These are phyloP conservation scores for Pyrocoelia pectoralis DNA, from an alignment of 2,888 invertebrate genomes.

Conservation along the genomic window DNA sequence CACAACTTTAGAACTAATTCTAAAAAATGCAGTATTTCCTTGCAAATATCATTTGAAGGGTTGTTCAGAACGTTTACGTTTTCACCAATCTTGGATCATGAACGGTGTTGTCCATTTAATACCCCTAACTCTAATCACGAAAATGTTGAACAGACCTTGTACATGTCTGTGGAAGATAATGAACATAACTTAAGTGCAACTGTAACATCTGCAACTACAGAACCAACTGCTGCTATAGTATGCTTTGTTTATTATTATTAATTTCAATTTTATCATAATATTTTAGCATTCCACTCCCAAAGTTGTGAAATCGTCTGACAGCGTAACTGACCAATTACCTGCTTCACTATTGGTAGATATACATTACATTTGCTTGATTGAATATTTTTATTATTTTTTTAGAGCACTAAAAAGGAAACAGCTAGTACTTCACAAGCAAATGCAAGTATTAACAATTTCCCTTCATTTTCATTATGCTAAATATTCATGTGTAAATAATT, in stretches of 20 bases:
- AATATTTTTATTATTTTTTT: too few relatives aligned
- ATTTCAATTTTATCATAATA: too few relatives aligned
- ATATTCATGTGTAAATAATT: neutral
- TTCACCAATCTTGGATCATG: neutral
- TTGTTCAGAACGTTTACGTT: neutral
- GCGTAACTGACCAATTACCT: neutral
- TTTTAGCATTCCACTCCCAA: neutral
- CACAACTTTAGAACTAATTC: neutral
- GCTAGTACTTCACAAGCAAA: neutral
- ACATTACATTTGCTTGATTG: too few relatives aligned
- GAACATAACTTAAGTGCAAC: too few relatives aligned
- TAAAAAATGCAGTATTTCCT: constrained; percentile 9
- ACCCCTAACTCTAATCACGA: neutral
- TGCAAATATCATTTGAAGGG: constrained; percentile 5
- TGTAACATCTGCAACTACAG: too few relatives aligned
- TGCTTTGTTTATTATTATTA: too few relatives aligned
- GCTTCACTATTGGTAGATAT: too few relatives aligned
- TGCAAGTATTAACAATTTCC: neutral
- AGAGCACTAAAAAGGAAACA: too few relatives aligned
- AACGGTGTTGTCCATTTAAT: neutral
- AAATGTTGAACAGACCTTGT: too few relatives aligned
- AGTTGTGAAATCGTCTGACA: neutral
- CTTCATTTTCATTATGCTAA: neutral
- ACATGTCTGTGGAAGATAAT: too few relatives aligned
- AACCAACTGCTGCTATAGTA: too few relatives aligned